Evolutionary conservation across 2,113 vertebrate species (phyloP), one percentile per base, ranked within the genome.

Genomic region (Aleadryas rufinucha): DNA sequence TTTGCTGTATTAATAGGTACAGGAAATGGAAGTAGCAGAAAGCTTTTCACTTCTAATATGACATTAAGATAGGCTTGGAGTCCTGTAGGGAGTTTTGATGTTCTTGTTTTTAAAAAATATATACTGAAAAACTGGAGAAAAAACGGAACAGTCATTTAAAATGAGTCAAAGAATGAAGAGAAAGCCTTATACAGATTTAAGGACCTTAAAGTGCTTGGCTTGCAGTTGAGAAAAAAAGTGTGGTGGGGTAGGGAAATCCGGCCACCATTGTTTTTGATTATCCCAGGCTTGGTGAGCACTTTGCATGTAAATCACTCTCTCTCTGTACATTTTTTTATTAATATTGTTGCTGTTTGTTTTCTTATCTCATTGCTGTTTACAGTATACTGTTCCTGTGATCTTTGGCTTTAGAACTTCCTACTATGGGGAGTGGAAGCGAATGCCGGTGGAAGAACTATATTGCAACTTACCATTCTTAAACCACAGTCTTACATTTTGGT

Each of bases 371-470:
- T 65, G 12, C 15, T 74, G 9, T 56, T 75, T 47, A 50, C 30
- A 30, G 4, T 19, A 30, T 30, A 49, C n/a, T 49, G 7, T 9
- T 56, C 31, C 14, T 27, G 21, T 37, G 14, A 45, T 53, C 33
- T 72, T 53, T 71, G 39, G 9, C 39, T 53, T 60, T 24, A 23
- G 24, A 15, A 12, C 54, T 42, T 65, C 42, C 41, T n/a, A 0
- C 28, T n/a, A 9, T 1, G 1, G 13, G 27, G 50, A n/a, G 23
- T 47, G 28, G 23, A n/a, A 54, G n/a, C 2, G 1, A 56, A 24
- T 28, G 28, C 15, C 1, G 0, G 8, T n/a, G 23, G 24, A 8
- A 56, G 19, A 19, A 56, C n/a, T 64, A 3, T 10, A 28, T 12
- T 64, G 41, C n/a, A 19, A 39, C 4, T 23, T 20, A 20, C 28